A percentile compares a stretch with the other conserved stretches of the same genome.
Evolutionary conservation across 1,140 invertebrate species (phyloP).

Genomic region (Drosophila pandora): DNA sequence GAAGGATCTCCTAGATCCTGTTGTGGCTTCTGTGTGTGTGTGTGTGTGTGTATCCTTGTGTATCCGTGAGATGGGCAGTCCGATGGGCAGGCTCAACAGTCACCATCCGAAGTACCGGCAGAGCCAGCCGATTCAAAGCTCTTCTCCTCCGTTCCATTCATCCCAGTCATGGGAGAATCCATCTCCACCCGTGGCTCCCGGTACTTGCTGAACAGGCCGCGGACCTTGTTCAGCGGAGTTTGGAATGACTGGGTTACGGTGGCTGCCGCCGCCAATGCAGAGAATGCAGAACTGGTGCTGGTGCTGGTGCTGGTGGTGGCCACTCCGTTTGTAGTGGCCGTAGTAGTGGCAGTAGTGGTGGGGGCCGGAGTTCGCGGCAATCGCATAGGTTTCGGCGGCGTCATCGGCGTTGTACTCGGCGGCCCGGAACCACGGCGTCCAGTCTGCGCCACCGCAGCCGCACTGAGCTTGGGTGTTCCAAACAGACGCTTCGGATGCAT

Average conservation of each 20-base stretch:
- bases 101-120: background rate
- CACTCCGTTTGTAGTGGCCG: background rate
- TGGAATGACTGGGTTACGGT: conserved; percentile 49
- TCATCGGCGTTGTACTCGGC: conserved; percentile 1
- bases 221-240: conserved; percentile 53
- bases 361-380: conserved; percentile 1
- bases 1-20: background rate
- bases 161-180: conserved; percentile 2
- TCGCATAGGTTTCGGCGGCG: conserved; percentile 20
- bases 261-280: conserved; percentile 10
- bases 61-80: too few relatives aligned
- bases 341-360: background rate
- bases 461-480: conserved; percentile 38
- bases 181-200: conserved; percentile 21
- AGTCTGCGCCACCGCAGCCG: background rate
- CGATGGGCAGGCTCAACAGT: background rate
- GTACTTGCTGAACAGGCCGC: conserved; percentile 55
- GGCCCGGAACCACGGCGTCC: conserved; percentile 19
- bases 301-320: background rate
- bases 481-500: conserved; percentile 32
- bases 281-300: background rate
- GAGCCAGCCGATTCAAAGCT: background rate
- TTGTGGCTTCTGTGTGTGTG: background rate
- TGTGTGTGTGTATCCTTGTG: too few relatives aligned
- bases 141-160: background rate